These are phyloP conservation scores for Mormyrus hasselquistii DNA, from an alignment of 2,797 vertebrate species.

Conservation along the genomic window DNA sequence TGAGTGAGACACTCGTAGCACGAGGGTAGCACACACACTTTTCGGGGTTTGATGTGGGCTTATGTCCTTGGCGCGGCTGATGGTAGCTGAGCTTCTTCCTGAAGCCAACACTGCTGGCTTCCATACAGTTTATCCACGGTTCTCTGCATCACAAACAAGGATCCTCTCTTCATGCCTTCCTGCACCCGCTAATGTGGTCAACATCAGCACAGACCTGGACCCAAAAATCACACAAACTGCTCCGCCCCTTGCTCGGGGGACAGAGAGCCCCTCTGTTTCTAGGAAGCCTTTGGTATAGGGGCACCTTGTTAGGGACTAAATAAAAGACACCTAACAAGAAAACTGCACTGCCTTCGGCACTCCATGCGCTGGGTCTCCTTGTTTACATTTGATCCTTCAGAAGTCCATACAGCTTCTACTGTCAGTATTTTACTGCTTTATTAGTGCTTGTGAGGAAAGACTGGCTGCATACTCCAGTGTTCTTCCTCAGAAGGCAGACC, in stretches of 20 bases:
- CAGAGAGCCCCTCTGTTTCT: conserved; percentile 50
- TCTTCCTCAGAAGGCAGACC: background rate
- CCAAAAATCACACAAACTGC: conserved; percentile 25
- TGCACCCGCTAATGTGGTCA: conserved; percentile 47
- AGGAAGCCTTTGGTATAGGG: conserved; percentile 21
- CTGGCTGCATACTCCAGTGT: background rate
- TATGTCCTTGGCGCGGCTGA: background rate
- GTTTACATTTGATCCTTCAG: background rate
- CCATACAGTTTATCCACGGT: background rate
- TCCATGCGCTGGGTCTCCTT: background rate
- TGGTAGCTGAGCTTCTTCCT: background rate
- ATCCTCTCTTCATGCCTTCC: conserved; percentile 37
- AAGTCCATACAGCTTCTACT: background rate
- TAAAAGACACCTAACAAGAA: background rate
- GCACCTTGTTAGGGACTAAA: conserved; percentile 27
- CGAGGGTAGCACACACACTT: background rate
- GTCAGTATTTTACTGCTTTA: background rate
- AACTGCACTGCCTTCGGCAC: background rate
- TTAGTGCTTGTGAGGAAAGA: background rate
- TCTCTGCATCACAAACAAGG: background rate
- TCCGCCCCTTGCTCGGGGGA: conserved; percentile 32
- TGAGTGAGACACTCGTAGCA: background rate
- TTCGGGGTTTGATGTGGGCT: background rate
- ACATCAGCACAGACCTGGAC: conserved; percentile 33
- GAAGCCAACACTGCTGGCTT: background rate